A percentile compares a stretch with the other conserved stretches of the same genome.
Evolutionary conservation across 2,888 invertebrate species (phyloP).

Genomic region (Eupsilia transversa): DNA sequence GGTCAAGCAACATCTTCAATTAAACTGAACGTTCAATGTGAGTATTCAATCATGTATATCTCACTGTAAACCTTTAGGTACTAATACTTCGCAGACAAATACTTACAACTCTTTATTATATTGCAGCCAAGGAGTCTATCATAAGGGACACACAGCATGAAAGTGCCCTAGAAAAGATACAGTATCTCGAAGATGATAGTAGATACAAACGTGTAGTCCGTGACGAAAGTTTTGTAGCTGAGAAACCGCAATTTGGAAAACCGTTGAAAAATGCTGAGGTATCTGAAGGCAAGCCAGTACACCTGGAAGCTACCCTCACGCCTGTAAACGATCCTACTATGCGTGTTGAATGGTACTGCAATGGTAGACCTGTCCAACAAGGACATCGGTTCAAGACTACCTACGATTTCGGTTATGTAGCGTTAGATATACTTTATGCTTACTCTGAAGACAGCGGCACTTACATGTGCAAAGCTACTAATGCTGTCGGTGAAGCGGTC

Average conservation of each 20-base stretch:
- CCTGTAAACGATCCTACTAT: conserved; percentile 99
- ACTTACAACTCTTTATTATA: conserved; percentile 7
- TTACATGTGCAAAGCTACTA: conserved; percentile 98
- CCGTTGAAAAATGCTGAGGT: conserved; percentile 96
- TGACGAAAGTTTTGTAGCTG: conserved; percentile 94
- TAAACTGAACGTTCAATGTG: conserved; percentile 94
- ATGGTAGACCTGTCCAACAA: conserved; percentile 97
- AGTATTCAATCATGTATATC: conserved; percentile 77
- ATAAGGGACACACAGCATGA: conserved; percentile 98
- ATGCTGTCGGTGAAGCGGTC: conserved; percentile 98
- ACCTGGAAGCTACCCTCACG: conserved; percentile 98
- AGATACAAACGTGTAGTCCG: conserved; percentile 93
- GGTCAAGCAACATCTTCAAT: conserved; percentile 96
- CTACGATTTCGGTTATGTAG: conserved; percentile 99
- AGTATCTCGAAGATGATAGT: conserved; percentile 96
- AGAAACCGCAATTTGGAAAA: conserved; percentile 97
- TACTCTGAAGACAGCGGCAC: conserved; percentile 99
- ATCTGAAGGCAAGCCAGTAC: conserved; percentile 96
- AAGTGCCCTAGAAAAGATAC: conserved; percentile 97
- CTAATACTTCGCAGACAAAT: not conserved
- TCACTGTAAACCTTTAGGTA: not conserved
- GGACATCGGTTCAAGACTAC: conserved; percentile 99
- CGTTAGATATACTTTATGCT: conserved; percentile 98
- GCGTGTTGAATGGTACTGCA: conserved; percentile 99
- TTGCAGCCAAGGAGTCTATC: conserved; percentile 94